Base-by-base conservation (phyloP, 2,797 vertebrate species). In the Fistularia commersonii region DNA sequence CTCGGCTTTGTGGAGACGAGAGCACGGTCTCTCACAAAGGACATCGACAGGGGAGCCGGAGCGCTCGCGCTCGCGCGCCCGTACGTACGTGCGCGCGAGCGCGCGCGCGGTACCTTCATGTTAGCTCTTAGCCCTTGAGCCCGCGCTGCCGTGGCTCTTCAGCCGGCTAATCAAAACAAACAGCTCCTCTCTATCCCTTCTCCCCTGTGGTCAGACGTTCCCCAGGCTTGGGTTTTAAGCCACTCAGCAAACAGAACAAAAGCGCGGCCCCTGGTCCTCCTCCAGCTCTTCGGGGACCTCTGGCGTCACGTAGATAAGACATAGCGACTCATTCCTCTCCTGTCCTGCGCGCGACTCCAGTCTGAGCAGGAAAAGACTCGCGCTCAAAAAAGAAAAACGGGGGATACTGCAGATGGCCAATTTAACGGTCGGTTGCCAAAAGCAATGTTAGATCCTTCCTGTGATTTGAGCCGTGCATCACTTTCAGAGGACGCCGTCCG, bases 341-440 rank as follows among this genome's bases (percentile, higher is more conserved):
- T 58, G 34, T 46, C 39, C 60, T 42, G 56, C 50, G 41, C 51
- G 57, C 60, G 57, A 59, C 61, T 69, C 35, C 33, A 5, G 57
- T 47, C 66, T 64, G 58, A 63, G 62, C 51, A 57, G 53, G 51
- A 41, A 37, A 39, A 31, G 14, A 35, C 3, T n/a, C n/a, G n/a
- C n/a, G n/a, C n/a, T n/a, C n/a, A n/a, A n/a, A n/a, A n/a, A n/a
- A n/a, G n/a, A n/a, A n/a, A n/a, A 48, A 54, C 51, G 48, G 32
- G 52, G 42, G 12, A 74, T 75, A 74, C 57, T 71, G 77, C 68
- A 83, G 76, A 62, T 58, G 78, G 77, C 61, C 76, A 74, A 80
- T 86, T 84, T 83, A 81, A 80, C 55, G 52, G 61, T 73, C 35
- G 32, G 69, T 52, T 80, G 77, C 73, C 62, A 67, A 56, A 54